Percentiles rank a stretch among this genome's conserved stretches.
phyloP scores from a whole-genome alignment of 2,888 invertebrate species.

The Cheilosia pagana region DNA sequence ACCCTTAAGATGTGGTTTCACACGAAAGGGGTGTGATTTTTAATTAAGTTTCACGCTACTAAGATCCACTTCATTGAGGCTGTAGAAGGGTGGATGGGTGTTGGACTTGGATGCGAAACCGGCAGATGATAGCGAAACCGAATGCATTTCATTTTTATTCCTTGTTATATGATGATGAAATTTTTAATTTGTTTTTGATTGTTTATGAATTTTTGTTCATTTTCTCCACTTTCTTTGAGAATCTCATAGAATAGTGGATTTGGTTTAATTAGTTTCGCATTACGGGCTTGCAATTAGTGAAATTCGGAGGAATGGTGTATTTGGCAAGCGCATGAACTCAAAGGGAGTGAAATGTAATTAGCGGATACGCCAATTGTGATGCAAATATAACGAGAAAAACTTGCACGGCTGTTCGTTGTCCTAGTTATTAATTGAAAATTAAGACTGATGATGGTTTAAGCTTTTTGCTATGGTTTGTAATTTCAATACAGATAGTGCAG shows the following conservation, averaged over 20 bases:
- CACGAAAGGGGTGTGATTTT: constrained; percentile 58
- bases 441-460: no score
- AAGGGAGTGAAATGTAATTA: constrained; percentile 46
- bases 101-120: constrained; percentile 4
- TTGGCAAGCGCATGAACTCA: constrained; percentile 11
- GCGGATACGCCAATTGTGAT: not conserved
- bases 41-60: constrained; percentile 60
- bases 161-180: constrained; percentile 27
- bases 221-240: constrained; percentile 1
- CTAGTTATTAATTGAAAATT: no score
- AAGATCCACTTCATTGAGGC: constrained; percentile 41
- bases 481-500: no score
- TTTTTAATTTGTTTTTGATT: constrained; percentile 64
- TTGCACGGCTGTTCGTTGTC: no score
- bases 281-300: constrained; percentile 49
- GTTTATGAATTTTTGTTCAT: constrained; percentile 36
- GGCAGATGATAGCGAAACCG: constrained; percentile 14
- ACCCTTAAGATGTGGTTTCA: constrained; percentile 59
- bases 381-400: not conserved
- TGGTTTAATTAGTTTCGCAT: constrained; percentile 59
- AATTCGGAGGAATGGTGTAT: constrained; percentile 37
- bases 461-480: no score
- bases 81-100: not conserved
- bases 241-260: constrained; percentile 11
- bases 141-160: not conserved